Evolutionary conservation across 2,888 invertebrate genomes (phyloP), one percentile per base, ranked within the genome.

Genomic region (Lissocephala sabroskyi): DNA sequence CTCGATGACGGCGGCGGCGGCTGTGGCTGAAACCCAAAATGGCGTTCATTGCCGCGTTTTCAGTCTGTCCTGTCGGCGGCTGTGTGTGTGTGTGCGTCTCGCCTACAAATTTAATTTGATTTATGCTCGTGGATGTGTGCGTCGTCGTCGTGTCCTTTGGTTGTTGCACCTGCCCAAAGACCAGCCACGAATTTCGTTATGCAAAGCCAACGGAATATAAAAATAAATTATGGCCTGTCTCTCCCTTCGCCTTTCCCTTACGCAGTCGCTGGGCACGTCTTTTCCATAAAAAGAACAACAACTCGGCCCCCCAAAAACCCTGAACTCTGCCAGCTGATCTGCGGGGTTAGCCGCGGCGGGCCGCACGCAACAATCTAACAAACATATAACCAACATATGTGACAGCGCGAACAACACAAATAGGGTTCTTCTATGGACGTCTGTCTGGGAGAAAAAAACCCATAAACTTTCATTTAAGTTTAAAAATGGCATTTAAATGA

Each of bases 401-500:
- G 54, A 45, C 52, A 60, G 39, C 49, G 49, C 48, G 33, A 43
- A 33, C 46, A 41, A 47, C 35, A 40, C 14, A 53, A 32, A 23
- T 29, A 36, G n/a, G n/a, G n/a, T n/a, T n/a, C n/a, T n/a, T n/a
- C n/a, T n/a, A n/a, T n/a, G n/a, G n/a, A n/a, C n/a, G n/a, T n/a
- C n/a, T n/a, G n/a, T n/a, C n/a, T n/a, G n/a, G 68, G 70, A 66
- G 68, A 65, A 67, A 76, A 66, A 76, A 67, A 65, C 62, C 65
- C 78, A 79, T 79, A 68, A 79, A 79, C 71, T 79, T 79, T 80
- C 67, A 81, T 81, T 81, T 80, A 71, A 79, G 74, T 79, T 79
- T 78, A 80, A 80, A n/a, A 81, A 81, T 73, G 79, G 66, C 79
- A 80, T 78, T 79, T 78, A 79, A 79, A 79, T 80, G 80, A 81